Percentiles rank a stretch among this genome's conserved stretches.
These are phyloP conservation scores for Chelonoidis abingdonii DNA, from an alignment of 2,113 vertebrate species.

Conservation along the genomic window DNA sequence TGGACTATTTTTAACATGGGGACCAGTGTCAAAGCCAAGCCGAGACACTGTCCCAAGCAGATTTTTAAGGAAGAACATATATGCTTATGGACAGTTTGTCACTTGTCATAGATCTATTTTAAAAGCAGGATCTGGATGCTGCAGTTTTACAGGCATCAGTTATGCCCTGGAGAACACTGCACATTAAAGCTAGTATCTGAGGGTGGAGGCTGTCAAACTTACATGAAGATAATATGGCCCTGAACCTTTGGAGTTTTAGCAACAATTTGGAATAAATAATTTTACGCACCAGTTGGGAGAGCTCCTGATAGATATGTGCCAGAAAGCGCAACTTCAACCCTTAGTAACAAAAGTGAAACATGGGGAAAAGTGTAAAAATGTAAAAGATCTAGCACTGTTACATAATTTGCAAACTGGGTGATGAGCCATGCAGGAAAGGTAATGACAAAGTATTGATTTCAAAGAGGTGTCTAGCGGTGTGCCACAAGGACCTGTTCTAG, in stretches of 20 bases:
- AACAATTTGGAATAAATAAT: conserved; percentile 17
- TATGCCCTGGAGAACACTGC: not conserved
- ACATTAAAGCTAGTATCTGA: not conserved
- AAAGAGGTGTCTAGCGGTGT: not conserved
- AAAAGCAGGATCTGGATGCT: conserved; percentile 19
- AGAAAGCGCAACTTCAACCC: not conserved
- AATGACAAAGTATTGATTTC: too few species aligned
- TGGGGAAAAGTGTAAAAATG: not conserved
- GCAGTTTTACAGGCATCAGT: not conserved
- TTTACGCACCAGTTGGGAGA: not conserved
- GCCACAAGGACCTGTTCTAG: not conserved
- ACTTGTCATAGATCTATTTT: conserved; percentile 18
- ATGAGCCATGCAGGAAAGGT: too few species aligned
- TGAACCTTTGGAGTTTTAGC: not conserved
- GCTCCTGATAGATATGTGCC: not conserved
- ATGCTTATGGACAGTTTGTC: conserved; percentile 48
- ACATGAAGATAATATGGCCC: not conserved
- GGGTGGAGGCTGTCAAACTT: not conserved
- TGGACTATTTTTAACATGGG: not conserved
- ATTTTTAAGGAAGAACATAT: conserved; percentile 4
- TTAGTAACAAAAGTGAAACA: not conserved
- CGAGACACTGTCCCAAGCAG: not conserved
- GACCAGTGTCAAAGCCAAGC: not conserved
- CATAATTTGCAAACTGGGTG: too few species aligned
- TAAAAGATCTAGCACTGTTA: not conserved